Evolutionary conservation across 2,797 vertebrate species (phyloP).

Genomic region (Nasua narica): DNA sequence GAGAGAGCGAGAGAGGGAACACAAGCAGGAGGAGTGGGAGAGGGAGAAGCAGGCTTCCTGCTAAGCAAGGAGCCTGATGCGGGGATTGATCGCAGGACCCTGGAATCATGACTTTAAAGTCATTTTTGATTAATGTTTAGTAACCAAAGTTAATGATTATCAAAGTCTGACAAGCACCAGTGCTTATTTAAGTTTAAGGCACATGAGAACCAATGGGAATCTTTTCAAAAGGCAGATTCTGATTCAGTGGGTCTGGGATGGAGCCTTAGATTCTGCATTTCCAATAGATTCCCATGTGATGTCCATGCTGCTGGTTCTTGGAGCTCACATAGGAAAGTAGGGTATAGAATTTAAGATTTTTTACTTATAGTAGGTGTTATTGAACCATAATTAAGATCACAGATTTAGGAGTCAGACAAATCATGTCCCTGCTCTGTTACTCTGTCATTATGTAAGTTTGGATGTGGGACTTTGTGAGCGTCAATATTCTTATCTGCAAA

Average conservation of each 20-base stretch:
- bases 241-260: neutral
- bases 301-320: neutral
- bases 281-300: neutral
- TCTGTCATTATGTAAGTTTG: neutral
- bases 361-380: neutral
- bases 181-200: neutral
- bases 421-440: neutral
- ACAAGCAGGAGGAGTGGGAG: no score
- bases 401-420: neutral
- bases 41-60: no score
- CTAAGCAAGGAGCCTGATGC: no score
- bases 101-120: neutral
- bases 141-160: neutral
- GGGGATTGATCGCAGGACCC: no score
- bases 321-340: neutral
- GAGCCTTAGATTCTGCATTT: neutral
- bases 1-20: no score
- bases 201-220: neutral
- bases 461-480: neutral
- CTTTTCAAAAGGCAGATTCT: neutral
- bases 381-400: neutral
- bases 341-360: neutral
- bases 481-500: neutral
- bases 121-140: neutral
- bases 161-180: neutral